Conservation (phyloP, 2,113 vertebrate genomes). For the Megatriorchis doriae region DNA sequence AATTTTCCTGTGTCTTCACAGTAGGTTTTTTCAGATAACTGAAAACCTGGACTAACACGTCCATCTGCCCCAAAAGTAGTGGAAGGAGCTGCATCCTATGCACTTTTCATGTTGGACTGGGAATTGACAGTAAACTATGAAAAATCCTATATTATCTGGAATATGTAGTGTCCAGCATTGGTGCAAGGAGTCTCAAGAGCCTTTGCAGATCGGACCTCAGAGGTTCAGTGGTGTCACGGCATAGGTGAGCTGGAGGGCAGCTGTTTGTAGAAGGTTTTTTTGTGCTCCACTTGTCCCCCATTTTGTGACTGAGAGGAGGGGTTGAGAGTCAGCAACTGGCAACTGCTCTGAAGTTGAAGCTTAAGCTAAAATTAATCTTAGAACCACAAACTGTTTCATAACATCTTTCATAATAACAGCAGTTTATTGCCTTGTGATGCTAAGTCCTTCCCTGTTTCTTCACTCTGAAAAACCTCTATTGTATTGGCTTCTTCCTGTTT, state of each 20-base stretch:
- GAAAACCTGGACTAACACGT: background rate
- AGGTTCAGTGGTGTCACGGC: background rate
- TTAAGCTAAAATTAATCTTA: slow-evolving; percentile 50
- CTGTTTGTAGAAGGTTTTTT: background rate
- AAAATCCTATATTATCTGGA: background rate
- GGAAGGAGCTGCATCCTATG: background rate
- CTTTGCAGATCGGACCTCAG: background rate
- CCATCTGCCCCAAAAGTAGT: background rate
- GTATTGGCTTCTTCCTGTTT: slow-evolving; percentile 47
- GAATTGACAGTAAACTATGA: background rate
- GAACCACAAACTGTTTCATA: slow-evolving; percentile 54
- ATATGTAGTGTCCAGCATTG: background rate
- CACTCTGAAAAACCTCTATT: slow-evolving; percentile 40
- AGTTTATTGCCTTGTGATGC: slow-evolving; percentile 41
- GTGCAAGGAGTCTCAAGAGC: background rate
- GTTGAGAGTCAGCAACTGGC: background rate
- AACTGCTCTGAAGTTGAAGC: background rate
- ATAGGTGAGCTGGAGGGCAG: background rate
- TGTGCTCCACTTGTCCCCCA: background rate
- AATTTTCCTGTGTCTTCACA: background rate
- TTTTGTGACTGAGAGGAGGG: background rate
- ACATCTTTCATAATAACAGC: slow-evolving; percentile 41
- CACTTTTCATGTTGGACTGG: background rate
- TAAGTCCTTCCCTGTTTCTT: slow-evolving; percentile 3
- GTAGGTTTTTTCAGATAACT: background rate